phyloP scores from a whole-genome alignment of 2,113 vertebrate species.

The Cyanoliseus patagonus region DNA sequence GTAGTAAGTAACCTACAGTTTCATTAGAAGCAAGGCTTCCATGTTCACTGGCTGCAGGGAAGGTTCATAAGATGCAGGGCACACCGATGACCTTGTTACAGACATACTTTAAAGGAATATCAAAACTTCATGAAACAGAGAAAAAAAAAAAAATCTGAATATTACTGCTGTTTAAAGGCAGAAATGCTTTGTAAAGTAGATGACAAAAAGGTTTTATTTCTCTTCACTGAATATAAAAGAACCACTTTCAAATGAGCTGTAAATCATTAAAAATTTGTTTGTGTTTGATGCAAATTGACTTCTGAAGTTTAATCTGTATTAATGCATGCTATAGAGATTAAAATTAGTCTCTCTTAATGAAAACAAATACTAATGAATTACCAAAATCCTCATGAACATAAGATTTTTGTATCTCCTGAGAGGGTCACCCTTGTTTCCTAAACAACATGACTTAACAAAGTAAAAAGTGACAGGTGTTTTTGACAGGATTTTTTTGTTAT shows the following conservation, averaged over 20 bases:
- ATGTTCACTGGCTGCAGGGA: neutral
- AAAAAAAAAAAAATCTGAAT: neutral
- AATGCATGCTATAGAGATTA: neutral
- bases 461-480: neutral
- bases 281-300: neutral
- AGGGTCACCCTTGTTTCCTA: constrained; percentile 6
- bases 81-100: neutral
- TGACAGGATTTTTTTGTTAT: neutral
- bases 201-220: neutral
- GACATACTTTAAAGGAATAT: neutral
- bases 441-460: neutral
- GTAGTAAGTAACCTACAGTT: neutral
- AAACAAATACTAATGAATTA: neutral
- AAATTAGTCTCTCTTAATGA: neutral
- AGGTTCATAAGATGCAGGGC: neutral
- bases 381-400: neutral
- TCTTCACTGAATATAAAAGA: neutral
- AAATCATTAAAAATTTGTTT: neutral
- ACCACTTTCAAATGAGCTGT: neutral
- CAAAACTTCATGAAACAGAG: neutral
- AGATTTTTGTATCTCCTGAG: neutral
- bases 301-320: neutral
- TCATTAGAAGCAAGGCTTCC: neutral
- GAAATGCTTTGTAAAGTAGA: neutral
- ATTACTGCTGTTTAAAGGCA: neutral